Conservation (phyloP, 2,797 vertebrate species). For the Pangasius krempfi region DNA sequence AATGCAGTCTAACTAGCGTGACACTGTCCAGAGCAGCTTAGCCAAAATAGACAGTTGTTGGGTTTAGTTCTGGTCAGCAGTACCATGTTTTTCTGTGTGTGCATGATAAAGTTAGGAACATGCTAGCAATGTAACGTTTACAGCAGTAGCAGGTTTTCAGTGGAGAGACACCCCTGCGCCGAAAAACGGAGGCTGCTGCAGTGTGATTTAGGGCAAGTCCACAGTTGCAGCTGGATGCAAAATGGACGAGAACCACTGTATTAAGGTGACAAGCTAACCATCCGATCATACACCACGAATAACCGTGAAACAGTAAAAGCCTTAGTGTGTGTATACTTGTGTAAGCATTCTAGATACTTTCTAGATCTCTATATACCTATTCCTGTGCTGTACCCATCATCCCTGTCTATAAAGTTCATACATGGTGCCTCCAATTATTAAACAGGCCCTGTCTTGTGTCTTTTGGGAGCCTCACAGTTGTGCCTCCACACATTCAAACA, state of each 20-base stretch:
- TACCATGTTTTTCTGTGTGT: too few relatives aligned
- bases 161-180: too few relatives aligned
- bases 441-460: neutral
- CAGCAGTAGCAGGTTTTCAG: neutral
- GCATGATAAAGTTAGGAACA: too few relatives aligned
- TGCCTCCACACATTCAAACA: neutral
- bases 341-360: neutral
- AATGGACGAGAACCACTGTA: neutral
- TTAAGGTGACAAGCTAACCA: neutral
- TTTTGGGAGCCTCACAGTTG: neutral
- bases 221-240: neutral
- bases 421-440: neutral
- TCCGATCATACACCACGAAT: neutral
- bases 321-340: neutral
- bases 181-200: neutral
- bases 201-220: neutral
- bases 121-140: neutral
- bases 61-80: neutral
- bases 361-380: neutral
- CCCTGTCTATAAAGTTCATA: neutral
- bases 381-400: neutral
- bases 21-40: neutral
- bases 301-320: neutral
- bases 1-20: too few relatives aligned
- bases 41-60: neutral